Conservation (phyloP, 1,140 invertebrate species). For the Drosophila busckii region DNA sequence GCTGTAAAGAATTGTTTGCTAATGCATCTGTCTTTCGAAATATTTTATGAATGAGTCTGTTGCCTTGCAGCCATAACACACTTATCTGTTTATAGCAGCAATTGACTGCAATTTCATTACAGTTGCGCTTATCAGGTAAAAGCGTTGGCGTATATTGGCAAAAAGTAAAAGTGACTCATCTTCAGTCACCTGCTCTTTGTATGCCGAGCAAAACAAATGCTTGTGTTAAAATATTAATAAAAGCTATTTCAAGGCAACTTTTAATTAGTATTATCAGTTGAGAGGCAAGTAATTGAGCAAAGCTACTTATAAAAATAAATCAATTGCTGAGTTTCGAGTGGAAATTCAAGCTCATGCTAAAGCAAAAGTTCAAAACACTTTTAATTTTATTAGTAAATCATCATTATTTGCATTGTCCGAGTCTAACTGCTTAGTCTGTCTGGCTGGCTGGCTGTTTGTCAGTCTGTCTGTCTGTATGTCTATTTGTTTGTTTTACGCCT, state of each 20-base stretch:
- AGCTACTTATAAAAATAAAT: neutral
- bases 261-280: conserved; percentile 37
- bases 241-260: conserved; percentile 10
- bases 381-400: conserved; percentile 38
- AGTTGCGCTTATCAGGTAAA: no score
- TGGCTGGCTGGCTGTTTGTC: neutral
- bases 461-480: neutral
- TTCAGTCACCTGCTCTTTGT: neutral
- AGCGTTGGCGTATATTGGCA: no score
- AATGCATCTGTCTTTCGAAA: no score
- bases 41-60: no score
- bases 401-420: conserved; percentile 27
- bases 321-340: no score
- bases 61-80: no score
- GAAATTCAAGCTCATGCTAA: no score
- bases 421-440: conserved; percentile 5
- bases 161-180: neutral
- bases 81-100: no score
- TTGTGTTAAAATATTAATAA: conserved; percentile 16
- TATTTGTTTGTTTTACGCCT: conserved; percentile 43
- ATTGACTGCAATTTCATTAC: no score
- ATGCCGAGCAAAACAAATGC: neutral
- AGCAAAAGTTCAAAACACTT: no score
- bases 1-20: no score
- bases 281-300: neutral